phyloP scores from a whole-genome alignment of 2,797 vertebrate species.

The Podarcis siculus region DNA sequence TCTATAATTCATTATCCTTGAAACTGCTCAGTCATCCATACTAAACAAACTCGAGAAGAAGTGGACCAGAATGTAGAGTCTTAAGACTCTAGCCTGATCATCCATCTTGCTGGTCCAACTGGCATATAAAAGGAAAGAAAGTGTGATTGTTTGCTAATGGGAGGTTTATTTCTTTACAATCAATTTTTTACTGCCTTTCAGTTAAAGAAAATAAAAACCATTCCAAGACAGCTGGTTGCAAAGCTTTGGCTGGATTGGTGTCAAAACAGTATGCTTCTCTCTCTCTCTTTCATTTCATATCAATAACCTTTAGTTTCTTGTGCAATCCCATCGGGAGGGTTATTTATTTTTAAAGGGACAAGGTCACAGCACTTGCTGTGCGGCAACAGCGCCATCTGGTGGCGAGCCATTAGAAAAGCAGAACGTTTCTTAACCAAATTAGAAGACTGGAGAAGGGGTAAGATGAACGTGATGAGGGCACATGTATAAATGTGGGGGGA shows the following conservation, averaged over 20 bases:
- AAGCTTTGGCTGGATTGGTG: constrained; percentile 19
- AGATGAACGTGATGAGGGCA: background rate
- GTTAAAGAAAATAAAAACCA: background rate
- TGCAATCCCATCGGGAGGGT: background rate
- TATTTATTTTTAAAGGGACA: constrained; percentile 10
- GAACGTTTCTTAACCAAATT: background rate
- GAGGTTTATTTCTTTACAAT: background rate
- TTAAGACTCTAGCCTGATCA: background rate
- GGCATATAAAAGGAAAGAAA: background rate
- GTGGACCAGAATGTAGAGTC: background rate
- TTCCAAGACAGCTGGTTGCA: too few relatives aligned
- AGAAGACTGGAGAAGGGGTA: background rate
- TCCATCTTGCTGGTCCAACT: background rate
- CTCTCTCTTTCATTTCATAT: constrained; percentile 5
- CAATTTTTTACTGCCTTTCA: too few relatives aligned
- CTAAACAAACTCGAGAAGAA: background rate
- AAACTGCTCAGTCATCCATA: background rate
- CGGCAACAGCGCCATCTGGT: constrained; percentile 44
- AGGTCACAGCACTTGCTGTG: constrained; percentile 20
- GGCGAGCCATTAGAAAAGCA: background rate
- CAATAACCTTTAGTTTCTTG: constrained; percentile 14
- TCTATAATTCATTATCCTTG: background rate
- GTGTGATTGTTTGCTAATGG: background rate
- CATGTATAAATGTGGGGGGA: background rate
- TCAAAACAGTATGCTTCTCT: constrained; percentile 12